Conservation (phyloP, 1,140 invertebrate species). For the Drosophila teissieri region DNA sequence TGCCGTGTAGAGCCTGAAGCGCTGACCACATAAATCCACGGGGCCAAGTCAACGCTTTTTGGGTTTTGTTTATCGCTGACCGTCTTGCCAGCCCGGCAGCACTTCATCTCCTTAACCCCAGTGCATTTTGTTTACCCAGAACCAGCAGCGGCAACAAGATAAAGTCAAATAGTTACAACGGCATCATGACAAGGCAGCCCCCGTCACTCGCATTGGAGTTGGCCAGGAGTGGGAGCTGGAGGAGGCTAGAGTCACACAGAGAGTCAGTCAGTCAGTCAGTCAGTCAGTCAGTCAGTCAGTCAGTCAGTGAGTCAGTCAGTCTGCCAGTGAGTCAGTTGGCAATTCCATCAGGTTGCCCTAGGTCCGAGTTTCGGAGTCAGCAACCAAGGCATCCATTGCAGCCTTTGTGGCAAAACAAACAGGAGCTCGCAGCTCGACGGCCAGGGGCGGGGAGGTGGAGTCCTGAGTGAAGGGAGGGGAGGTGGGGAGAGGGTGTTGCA, state of each 20-base stretch:
- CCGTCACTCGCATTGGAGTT: conserved; percentile 38
- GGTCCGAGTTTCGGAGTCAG: conserved; percentile 27
- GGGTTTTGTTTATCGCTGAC: conserved; percentile 69
- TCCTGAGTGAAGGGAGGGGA: too few relatives aligned
- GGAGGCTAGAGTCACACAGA: neutral
- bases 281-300: conserved; percentile 21
- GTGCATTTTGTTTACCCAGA: conserved; percentile 56
- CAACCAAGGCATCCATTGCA: conserved; percentile 32
- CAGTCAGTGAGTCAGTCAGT: conserved; percentile 22
- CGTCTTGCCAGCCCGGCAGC: conserved; percentile 9
- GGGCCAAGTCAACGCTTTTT: conserved; percentile 40
- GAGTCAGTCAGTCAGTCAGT: conserved; percentile 21
- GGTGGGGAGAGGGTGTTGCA: neutral
- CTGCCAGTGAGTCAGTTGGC: conserved; percentile 8
- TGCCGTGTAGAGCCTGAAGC: neutral
- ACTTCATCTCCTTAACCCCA: neutral
- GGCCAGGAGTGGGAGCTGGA: neutral
- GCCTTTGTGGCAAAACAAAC: conserved; percentile 50
- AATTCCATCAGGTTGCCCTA: conserved; percentile 36
- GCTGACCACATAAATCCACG: conserved; percentile 36
- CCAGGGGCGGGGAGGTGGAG: neutral
- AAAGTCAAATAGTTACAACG: conserved; percentile 79
- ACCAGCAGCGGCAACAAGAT: conserved; percentile 64
- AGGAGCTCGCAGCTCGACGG: conserved; percentile 8
- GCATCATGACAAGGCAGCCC: conserved; percentile 65